These are phyloP conservation scores for Drosophila setosimentum DNA, from an alignment of 2,888 invertebrate species.

Conservation along the genomic window DNA sequence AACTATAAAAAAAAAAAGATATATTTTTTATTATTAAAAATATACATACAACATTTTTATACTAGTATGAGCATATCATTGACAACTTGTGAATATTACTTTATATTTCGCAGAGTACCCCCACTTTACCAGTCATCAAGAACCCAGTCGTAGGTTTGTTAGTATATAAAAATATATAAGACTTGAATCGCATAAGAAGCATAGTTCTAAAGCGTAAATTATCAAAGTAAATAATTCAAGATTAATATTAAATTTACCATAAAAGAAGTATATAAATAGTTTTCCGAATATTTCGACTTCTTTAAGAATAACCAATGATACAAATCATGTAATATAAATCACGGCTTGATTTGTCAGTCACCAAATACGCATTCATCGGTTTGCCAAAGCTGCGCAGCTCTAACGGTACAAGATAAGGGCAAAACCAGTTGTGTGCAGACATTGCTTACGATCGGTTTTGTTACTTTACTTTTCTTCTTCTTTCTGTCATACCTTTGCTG, in stretches of 20 bases:
- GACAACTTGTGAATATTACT: too few species aligned
- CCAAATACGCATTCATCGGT: neutral
- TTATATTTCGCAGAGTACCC: too few species aligned
- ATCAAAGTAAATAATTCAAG: neutral
- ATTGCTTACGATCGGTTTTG: slow-evolving; percentile 28
- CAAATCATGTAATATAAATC: neutral
- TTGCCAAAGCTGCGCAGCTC: slow-evolving; percentile 15
- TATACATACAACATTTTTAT: too few species aligned
- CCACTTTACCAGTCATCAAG: neutral
- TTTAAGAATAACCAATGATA: too few species aligned
- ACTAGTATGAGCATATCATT: too few species aligned
- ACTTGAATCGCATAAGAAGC: neutral
- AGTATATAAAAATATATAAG: neutral
- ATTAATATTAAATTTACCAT: neutral
- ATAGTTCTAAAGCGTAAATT: neutral
- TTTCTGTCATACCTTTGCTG: slow-evolving; percentile 8
- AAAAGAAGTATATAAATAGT: neutral
- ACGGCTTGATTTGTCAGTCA: slow-evolving; percentile 1
- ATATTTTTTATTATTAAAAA: too few species aligned
- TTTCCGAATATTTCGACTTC: neutral
- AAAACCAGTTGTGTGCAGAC: slow-evolving; percentile 63
- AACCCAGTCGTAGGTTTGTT: neutral
- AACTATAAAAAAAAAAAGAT: too few species aligned
- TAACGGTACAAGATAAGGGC: slow-evolving; percentile 6
- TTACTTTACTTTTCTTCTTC: slow-evolving; percentile 6